Percentiles rank a stretch among this genome's conserved stretches.
phyloP scores from a whole-genome alignment of 2,797 vertebrate species.

The Rhinella marina region DNA sequence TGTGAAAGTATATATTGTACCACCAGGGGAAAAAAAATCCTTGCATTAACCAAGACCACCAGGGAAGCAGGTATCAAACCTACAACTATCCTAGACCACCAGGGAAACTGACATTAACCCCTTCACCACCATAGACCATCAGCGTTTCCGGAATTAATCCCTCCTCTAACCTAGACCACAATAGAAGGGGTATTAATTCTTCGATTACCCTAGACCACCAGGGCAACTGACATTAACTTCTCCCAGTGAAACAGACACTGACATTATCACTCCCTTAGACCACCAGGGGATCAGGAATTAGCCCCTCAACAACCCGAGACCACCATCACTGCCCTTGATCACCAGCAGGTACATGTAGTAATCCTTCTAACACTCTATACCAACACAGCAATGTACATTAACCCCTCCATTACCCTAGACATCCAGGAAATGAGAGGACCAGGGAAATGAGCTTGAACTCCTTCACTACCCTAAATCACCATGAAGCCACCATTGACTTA shows the following conservation, averaged over 20 bases:
- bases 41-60: not conserved
- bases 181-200: not conserved
- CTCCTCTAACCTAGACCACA: not conserved
- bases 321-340: too few relatives aligned
- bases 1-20: not conserved
- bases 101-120: not conserved
- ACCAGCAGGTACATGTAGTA: too few relatives aligned
- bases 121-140: not conserved
- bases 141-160: too few relatives aligned
- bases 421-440: too few relatives aligned
- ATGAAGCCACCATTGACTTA: too few relatives aligned
- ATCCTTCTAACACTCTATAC: too few relatives aligned
- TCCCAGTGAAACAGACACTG: not conserved
- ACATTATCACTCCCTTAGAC: not conserved
- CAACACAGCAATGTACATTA: too few relatives aligned
- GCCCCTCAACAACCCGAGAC: too few relatives aligned
- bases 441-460: too few relatives aligned
- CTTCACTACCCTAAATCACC: too few relatives aligned
- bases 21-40: not conserved
- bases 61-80: not conserved
- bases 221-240: not conserved
- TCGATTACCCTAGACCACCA: not conserved
- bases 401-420: too few relatives aligned
- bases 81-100: not conserved
- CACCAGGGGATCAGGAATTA: not conserved